Evolutionary conservation across 2,113 vertebrate genomes (phyloP), one percentile per base, ranked within the genome.

Genomic region (Corythoichthys haematopterus): DNA sequence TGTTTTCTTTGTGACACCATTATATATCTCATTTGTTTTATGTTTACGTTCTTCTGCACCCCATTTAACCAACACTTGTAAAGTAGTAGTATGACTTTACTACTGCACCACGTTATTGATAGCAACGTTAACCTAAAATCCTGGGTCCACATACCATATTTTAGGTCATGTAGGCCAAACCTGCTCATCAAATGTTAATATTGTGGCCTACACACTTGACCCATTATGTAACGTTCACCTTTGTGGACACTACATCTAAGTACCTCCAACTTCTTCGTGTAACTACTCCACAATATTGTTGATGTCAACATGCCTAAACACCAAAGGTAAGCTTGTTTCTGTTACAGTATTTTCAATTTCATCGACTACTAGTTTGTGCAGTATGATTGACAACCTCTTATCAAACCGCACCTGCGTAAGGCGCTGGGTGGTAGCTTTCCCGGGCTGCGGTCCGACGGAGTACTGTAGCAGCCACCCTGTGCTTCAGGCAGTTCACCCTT

Each of bases 401-500:
- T 11, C 2, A 4, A 36, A 57, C 35, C 38, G 16, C 40, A 99
- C 97, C 94, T 94, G 90, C 97, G 94, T 74, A 99, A 83, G 6
- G 94, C 94, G 59, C 95, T 96, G 38, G 91, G 86, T 0, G 95
- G 96, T 37, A 85, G 70, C 37, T 98, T 95, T 52, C 87, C 88
- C 0, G 0, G 84, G 93, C 77, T 94, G 92, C 90, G 95, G 94
- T 64, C 75, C 61, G 84, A 82, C 1, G 87, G 46, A 16, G 96
- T 95, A 71, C 93, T 93, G 1, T 94, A 95, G 92, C 97, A 99
- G 92, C 94, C 95, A 7, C 93, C 88, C 72, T 92, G 95, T 35
- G 94, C 93, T 60, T 98, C 97, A 0, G 97, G 97, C 77, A 99
- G 92, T 84, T 94, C 93, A 16, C 94, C 95, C 48, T 94, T 93